Percentiles rank a stretch among this genome's conserved stretches.
Evolutionary conservation across 2,888 invertebrate species (phyloP).

Genomic region (Cyrtodaria siliqua): DNA sequence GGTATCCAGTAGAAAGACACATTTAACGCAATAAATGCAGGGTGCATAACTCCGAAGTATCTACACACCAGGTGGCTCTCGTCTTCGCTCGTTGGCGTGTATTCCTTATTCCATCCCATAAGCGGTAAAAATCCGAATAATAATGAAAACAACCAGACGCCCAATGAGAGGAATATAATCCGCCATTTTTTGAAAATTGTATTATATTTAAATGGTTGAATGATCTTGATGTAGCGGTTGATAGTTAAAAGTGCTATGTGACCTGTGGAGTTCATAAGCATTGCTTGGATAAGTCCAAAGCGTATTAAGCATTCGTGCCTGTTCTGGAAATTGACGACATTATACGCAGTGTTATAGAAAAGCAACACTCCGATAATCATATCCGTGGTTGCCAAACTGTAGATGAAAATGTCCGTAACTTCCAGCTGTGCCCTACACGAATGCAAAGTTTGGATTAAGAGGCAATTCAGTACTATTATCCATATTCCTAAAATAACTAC

Average conservation of each 20-base stretch:
- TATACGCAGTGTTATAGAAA: constrained; percentile 70
- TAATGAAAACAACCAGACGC: constrained; percentile 62
- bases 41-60: constrained; percentile 63
- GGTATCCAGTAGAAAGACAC: constrained; percentile 65
- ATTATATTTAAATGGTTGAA: constrained; percentile 60
- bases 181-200: constrained; percentile 57
- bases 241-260: constrained; percentile 65
- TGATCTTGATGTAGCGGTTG: constrained; percentile 71
- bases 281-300: constrained; percentile 61
- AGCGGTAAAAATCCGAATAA: constrained; percentile 66
- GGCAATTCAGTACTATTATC: constrained; percentile 63
- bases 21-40: constrained; percentile 54
- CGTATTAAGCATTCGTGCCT: constrained; percentile 65
- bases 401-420: constrained; percentile 64
- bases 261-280: constrained; percentile 64
- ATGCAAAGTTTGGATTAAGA: constrained; percentile 63
- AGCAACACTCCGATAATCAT: constrained; percentile 68
- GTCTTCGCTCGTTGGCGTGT: constrained; percentile 32
- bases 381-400: constrained; percentile 71
- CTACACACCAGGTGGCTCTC: constrained; percentile 58
- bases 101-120: constrained; percentile 65
- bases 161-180: constrained; percentile 44
- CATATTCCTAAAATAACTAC: constrained; percentile 56
- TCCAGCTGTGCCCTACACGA: constrained; percentile 48
- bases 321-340: constrained; percentile 73